Evolutionary conservation across 1,140 invertebrate species (phyloP).

Genomic region (Onthophagus taurus): DNA sequence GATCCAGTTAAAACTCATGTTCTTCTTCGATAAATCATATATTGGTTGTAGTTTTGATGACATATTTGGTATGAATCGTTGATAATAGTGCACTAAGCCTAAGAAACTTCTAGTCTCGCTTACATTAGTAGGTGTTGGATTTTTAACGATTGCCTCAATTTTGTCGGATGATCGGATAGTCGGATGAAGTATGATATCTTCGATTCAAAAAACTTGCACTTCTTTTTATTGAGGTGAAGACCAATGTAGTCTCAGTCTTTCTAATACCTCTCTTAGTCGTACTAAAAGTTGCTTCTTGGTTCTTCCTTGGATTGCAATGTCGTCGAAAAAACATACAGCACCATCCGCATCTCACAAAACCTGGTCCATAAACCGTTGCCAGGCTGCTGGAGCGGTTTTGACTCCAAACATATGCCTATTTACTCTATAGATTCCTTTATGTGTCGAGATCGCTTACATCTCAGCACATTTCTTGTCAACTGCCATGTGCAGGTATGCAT

Average conservation of each 20-base stretch:
- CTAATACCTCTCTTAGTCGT: slow-evolving; percentile 3
- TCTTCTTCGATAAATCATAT: no score
- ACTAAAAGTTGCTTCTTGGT: slow-evolving; percentile 5
- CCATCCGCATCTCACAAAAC: slow-evolving; percentile 9
- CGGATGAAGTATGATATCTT: slow-evolving; percentile 5
- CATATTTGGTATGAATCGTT: no score
- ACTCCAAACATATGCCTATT: no score
- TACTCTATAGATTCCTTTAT: no score
- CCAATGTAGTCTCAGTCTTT: slow-evolving; percentile 6
- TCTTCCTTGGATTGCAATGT: slow-evolving; percentile 10
- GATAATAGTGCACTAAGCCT: no score
- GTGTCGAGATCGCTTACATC: slow-evolving; percentile 29
- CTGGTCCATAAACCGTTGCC: slow-evolving; percentile 24
- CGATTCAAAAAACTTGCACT: slow-evolving; percentile 9
- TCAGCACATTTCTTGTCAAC: slow-evolving; percentile 25
- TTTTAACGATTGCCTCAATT: no score
- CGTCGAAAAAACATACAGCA: slow-evolving; percentile 11
- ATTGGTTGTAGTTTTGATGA: no score
- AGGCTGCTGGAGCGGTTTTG: no score
- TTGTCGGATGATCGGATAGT: no score
- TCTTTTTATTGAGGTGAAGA: slow-evolving; percentile 14
- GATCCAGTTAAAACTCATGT: no score
- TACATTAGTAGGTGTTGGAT: no score
- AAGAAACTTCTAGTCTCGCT: no score
- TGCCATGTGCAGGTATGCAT: slow-evolving; percentile 29